Conservation (phyloP, 2,113 vertebrate genomes). For the Laterallus jamaicensis region DNA sequence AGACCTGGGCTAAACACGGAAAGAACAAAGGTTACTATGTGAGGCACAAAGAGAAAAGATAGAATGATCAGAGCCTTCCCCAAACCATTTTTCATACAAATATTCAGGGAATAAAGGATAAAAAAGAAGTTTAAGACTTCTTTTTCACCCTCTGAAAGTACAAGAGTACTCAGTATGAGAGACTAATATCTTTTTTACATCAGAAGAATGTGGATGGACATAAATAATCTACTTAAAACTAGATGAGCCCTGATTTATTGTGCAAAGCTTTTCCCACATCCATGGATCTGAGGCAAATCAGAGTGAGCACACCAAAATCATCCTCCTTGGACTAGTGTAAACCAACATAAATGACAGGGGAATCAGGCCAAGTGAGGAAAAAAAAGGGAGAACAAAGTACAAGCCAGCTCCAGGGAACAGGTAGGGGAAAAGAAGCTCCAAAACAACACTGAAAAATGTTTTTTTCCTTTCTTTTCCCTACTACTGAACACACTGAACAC, state of each 20-base stretch:
- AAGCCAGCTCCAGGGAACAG: neutral
- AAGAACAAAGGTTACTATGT: neutral
- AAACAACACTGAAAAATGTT: neutral
- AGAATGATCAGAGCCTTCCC: neutral
- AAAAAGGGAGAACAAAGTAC: neutral
- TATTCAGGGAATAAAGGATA: neutral
- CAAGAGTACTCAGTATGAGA: neutral
- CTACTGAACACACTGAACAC: neutral
- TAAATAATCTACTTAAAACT: neutral
- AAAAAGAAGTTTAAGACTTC: neutral
- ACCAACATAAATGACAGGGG: neutral
- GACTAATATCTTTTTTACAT: no score
- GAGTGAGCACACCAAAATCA: neutral
- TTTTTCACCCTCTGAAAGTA: neutral
- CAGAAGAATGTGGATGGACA: neutral
- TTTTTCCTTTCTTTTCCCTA: neutral
- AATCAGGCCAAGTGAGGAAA: neutral
- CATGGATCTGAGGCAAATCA: neutral
- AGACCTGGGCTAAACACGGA: neutral
- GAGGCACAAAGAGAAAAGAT: neutral
- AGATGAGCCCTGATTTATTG: neutral
- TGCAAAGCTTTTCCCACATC: neutral
- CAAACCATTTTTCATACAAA: neutral
- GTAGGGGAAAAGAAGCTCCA: neutral
- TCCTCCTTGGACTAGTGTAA: neutral